A percentile compares a stretch with the other conserved stretches of the same genome.
These are phyloP conservation scores for Halesus radiatus DNA, from an alignment of 1,140 invertebrate genomes.

Conservation along the genomic window DNA sequence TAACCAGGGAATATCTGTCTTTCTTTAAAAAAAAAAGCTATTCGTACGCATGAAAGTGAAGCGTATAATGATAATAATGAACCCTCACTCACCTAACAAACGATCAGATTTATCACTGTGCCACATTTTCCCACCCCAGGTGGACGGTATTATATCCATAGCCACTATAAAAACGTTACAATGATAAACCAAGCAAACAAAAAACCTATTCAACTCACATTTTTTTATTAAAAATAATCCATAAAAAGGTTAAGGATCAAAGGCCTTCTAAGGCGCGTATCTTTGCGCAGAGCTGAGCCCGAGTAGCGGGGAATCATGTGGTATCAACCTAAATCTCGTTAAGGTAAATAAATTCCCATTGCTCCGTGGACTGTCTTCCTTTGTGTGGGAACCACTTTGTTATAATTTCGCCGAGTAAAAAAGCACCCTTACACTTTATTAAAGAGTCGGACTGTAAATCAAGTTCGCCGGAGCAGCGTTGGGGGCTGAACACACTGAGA, in stretches of 20 bases:
- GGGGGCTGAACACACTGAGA: background rate
- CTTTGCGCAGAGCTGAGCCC: background rate
- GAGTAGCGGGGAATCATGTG: constrained; percentile 7
- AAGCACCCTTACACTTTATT: constrained; percentile 29
- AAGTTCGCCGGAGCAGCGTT: constrained; percentile 12
- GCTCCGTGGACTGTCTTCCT: constrained; percentile 6
- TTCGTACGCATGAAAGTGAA: no score
- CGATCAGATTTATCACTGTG: no score
- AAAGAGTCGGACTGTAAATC: constrained; percentile 32
- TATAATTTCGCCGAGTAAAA: constrained; percentile 22
- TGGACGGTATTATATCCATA: no score
- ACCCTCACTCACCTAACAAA: no score
- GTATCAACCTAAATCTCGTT: constrained; percentile 19
- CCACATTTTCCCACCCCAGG: no score
- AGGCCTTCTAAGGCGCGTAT: background rate
- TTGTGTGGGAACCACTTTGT: constrained; percentile 27
- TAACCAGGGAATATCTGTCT: no score
- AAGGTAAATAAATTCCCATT: constrained; percentile 26
- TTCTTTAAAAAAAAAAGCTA: no score
- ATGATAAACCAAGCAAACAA: background rate
- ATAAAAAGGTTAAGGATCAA: constrained; percentile 14
- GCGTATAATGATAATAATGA: no score
- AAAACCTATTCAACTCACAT: background rate
- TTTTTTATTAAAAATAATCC: background rate
- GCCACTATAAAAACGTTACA: background rate